phyloP scores from a whole-genome alignment of 2,888 invertebrate genomes.

The Cosmorhoe ocellata region DNA sequence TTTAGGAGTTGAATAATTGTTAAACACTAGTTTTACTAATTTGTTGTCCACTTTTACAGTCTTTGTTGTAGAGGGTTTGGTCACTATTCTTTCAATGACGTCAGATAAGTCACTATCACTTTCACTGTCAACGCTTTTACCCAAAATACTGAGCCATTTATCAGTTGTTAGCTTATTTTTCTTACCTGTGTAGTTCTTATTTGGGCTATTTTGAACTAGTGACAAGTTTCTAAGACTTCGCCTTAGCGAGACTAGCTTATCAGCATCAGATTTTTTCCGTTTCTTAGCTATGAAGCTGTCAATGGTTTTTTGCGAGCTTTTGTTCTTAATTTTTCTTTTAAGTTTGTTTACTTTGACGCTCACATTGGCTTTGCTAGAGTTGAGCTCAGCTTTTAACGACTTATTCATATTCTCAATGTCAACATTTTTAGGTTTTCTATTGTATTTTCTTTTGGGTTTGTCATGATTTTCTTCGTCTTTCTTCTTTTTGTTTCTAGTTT shows the following conservation, averaged over 20 bases:
- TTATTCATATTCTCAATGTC: conserved; percentile 44
- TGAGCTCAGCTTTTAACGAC: conserved; percentile 52
- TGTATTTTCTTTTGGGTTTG: conserved; percentile 68
- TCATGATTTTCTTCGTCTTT: conserved; percentile 43
- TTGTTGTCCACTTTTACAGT: conserved; percentile 63
- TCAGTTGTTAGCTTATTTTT: conserved; percentile 42
- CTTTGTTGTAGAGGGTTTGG: conserved; percentile 49
- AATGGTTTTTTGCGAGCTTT: conserved; percentile 62
- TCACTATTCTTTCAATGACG: conserved; percentile 66
- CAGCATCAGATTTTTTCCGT: conserved; percentile 50
- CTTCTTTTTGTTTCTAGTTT: conserved; percentile 42
- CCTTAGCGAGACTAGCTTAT: conserved; percentile 42
- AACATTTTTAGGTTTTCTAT: conserved; percentile 54
- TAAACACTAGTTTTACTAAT: conserved; percentile 62
- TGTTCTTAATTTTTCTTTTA: conserved; percentile 67
- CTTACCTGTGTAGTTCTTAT: conserved; percentile 8
- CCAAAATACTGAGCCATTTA: conserved; percentile 52
- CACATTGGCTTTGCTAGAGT: conserved; percentile 57
- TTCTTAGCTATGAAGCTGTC: conserved; percentile 66
- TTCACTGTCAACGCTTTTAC: conserved; percentile 44
- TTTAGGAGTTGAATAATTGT: conserved; percentile 49
- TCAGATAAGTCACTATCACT: conserved; percentile 61
- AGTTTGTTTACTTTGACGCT: conserved; percentile 66
- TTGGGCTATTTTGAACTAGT: conserved; percentile 31
- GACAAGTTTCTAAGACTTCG: conserved; percentile 56